Conservation (phyloP, 2,797 vertebrate genomes). For the Carapus acus region DNA sequence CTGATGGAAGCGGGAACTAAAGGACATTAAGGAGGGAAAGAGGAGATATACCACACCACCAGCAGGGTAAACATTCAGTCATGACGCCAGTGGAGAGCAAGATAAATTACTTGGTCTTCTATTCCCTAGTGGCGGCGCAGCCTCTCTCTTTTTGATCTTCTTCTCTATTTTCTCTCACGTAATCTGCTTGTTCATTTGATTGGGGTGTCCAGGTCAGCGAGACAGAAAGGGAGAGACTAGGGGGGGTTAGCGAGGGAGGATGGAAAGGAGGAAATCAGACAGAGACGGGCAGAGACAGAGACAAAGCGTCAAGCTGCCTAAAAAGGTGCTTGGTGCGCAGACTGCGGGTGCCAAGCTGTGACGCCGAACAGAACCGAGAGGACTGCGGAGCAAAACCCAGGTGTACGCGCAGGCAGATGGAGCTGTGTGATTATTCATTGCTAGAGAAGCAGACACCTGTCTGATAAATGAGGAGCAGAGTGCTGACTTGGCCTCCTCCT, state of each 20-base stretch:
- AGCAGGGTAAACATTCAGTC: conserved; percentile 58
- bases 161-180: conserved; percentile 49
- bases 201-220: conserved; percentile 59
- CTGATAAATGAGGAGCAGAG: conserved; percentile 70
- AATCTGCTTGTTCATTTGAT: conserved; percentile 70
- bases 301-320: conserved; percentile 50
- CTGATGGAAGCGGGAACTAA: conserved; percentile 42
- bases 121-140: conserved; percentile 54
- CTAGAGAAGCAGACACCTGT: conserved; percentile 66
- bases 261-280: conserved; percentile 13
- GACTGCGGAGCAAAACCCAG: conserved; percentile 64
- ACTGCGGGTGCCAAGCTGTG: conserved; percentile 59
- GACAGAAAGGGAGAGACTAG: conserved; percentile 20
- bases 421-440: conserved; percentile 72
- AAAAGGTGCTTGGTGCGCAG: conserved; percentile 66
- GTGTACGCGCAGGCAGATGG: conserved; percentile 68
- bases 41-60: conserved; percentile 33
- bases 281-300: conserved; percentile 54
- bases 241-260: conserved; percentile 8
- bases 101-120: conserved; percentile 66
- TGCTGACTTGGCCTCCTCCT: conserved; percentile 64
- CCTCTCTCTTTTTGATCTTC: conserved; percentile 22
- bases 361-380: conserved; percentile 66
- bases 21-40: conserved; percentile 30
- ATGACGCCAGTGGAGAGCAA: conserved; percentile 57